phyloP scores from a whole-genome alignment of 2,113 vertebrate species.

The Amphilophus citrinellus region DNA sequence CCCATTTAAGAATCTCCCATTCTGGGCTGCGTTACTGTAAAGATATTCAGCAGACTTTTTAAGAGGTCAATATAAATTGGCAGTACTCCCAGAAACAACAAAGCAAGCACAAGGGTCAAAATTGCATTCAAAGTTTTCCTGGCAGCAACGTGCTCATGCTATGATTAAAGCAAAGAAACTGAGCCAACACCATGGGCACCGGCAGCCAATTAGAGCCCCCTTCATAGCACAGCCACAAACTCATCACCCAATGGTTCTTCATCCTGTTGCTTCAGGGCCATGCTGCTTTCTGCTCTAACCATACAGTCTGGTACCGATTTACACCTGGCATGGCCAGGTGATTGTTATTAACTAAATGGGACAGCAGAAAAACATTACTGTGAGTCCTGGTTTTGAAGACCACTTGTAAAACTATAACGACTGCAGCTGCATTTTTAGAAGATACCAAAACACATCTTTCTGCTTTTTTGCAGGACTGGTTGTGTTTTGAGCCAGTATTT shows the following conservation, averaged over 20 bases:
- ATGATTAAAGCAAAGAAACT: conserved; percentile 58
- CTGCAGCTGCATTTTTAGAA: background rate
- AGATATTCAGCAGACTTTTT: conserved; percentile 13
- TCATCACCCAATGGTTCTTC: conserved; percentile 19
- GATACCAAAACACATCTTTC: background rate
- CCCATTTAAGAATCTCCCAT: conserved; percentile 35
- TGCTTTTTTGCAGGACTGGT: background rate
- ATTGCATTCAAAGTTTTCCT: conserved; percentile 63
- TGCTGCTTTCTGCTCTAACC: conserved; percentile 15
- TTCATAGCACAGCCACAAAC: conserved; percentile 14
- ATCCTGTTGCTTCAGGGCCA: conserved; percentile 9
- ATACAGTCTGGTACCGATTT: conserved; percentile 38
- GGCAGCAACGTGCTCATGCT: conserved; percentile 47
- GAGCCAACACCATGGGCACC: conserved; percentile 47
- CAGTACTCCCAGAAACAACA: conserved; percentile 61
- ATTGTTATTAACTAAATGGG: conserved; percentile 33
- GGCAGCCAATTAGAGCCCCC: conserved; percentile 46
- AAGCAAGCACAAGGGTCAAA: conserved; percentile 57
- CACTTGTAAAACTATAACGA: conserved; percentile 10
- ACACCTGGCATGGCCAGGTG: conserved; percentile 54
- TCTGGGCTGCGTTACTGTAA: conserved; percentile 50
- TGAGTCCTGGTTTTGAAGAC: conserved; percentile 17
- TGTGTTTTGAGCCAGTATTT: background rate
- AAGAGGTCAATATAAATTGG: conserved; percentile 49
- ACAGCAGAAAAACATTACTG: conserved; percentile 28